phyloP scores from a whole-genome alignment of 2,113 vertebrate species.

The Hymenochirus boettgeri region DNA sequence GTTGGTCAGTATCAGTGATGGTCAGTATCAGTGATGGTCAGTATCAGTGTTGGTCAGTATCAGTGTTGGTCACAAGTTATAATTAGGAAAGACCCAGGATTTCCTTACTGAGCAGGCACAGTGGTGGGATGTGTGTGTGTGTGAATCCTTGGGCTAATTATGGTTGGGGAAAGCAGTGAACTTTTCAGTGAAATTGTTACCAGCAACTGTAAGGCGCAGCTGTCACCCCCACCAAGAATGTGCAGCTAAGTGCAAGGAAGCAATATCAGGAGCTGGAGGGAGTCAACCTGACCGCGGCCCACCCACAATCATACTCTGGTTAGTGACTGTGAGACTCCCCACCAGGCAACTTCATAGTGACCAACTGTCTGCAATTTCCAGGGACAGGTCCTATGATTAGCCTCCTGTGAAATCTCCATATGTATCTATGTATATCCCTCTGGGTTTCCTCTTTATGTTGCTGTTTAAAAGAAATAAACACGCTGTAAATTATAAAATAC shows the following conservation, averaged over 20 bases:
- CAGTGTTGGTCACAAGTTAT: not conserved
- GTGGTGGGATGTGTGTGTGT: conserved; percentile 1
- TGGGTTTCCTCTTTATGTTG: too few relatives aligned
- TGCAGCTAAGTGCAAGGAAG: not conserved
- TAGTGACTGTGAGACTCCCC: too few relatives aligned
- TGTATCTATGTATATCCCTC: too few relatives aligned
- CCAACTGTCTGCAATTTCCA: too few relatives aligned
- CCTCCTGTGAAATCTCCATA: too few relatives aligned
- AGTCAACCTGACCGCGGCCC: not conserved
- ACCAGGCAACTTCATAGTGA: too few relatives aligned
- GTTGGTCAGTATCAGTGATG: too few relatives aligned
- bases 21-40: too few relatives aligned
- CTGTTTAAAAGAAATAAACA: too few relatives aligned
- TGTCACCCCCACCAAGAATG: not conserved
- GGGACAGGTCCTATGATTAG: too few relatives aligned
- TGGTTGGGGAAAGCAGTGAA: conserved; percentile 30
- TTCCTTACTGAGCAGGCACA: not conserved
- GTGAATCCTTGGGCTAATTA: conserved; percentile 20
- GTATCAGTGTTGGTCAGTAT: too few relatives aligned
- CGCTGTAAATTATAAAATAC: too few relatives aligned
- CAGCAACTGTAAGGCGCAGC: conserved; percentile 29
- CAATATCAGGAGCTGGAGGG: not conserved
- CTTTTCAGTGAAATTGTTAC: conserved; percentile 35
- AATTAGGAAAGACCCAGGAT: conserved; percentile 13
- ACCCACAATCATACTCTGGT: not conserved